Conservation (phyloP, 1,140 invertebrate species). For the Stegodyphus dumicola region DNA sequence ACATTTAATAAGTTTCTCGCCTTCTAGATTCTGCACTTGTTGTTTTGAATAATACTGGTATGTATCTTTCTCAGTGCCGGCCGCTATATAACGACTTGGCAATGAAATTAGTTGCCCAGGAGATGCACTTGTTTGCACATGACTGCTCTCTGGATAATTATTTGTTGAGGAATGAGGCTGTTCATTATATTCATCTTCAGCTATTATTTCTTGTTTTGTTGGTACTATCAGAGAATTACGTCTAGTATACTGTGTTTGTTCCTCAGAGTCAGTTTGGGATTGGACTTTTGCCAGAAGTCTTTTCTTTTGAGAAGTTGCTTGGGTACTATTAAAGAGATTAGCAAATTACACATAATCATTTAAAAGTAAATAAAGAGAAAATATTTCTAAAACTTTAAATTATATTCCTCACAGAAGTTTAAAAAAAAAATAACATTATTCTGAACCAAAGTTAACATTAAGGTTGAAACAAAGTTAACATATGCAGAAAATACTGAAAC, state of each 20-base stretch:
- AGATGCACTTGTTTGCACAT: not conserved
- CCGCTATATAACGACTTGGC: not conserved
- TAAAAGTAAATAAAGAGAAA: not conserved
- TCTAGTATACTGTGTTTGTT: conserved; percentile 9
- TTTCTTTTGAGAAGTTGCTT: conserved; percentile 81
- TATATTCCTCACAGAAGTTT: not conserved
- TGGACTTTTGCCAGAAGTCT: conserved; percentile 86
- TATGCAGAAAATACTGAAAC: too few relatives aligned
- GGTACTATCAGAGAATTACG: conserved; percentile 40
- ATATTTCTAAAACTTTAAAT: not conserved
- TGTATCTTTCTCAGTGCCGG: conserved; percentile 36
- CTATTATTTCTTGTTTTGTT: conserved; percentile 61
- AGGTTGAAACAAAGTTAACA: too few relatives aligned
- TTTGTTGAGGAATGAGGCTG: conserved; percentile 30
- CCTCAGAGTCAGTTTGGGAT: conserved; percentile 68
- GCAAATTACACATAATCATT: too few relatives aligned
- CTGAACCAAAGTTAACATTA: too few relatives aligned
- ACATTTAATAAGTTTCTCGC: conserved; percentile 63
- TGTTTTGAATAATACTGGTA: conserved; percentile 58
- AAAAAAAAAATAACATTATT: not conserved
- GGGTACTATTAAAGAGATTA: conserved; percentile 27
- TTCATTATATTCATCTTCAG: conserved; percentile 52
- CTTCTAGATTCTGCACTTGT: conserved; percentile 62
- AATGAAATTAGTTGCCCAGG: conserved; percentile 13
- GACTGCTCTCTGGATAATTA: conserved; percentile 9